phyloP scores from a whole-genome alignment of 2,113 vertebrate genomes.

The Upupa epops region DNA sequence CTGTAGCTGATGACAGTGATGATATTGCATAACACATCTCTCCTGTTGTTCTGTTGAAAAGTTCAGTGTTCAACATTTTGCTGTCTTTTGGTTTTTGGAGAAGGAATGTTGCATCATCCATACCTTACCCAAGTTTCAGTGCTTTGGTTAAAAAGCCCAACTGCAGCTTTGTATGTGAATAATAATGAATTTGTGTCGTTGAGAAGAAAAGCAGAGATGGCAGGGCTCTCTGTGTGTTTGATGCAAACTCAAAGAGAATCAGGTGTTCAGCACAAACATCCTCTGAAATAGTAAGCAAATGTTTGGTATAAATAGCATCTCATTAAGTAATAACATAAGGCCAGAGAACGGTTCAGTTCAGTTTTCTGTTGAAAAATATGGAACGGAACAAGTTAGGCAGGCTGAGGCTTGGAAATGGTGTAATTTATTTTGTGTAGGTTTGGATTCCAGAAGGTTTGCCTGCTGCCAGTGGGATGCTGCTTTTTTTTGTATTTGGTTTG shows the following conservation, averaged over 20 bases:
- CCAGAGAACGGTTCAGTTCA: not conserved
- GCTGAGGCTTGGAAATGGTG: not conserved
- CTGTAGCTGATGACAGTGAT: not conserved
- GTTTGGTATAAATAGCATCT: conserved; percentile 27
- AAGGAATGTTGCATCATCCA: not conserved
- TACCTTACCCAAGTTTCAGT: not conserved
- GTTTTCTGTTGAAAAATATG: not conserved
- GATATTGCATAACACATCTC: not conserved
- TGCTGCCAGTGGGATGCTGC: not conserved
- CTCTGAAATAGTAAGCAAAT: conserved; percentile 10
- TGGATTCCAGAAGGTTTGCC: not conserved
- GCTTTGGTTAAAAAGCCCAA: not conserved
- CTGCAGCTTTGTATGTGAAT: not conserved
- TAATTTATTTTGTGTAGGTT: not conserved
- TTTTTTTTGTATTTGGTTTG: not conserved
- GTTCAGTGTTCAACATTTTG: not conserved
- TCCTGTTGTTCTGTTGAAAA: not conserved
- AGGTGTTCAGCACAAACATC: not conserved
- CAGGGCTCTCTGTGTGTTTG: not conserved
- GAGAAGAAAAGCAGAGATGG: not conserved
- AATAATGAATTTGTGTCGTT: not conserved
- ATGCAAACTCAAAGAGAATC: not conserved
- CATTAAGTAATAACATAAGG: not conserved
- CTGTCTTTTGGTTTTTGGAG: not conserved
- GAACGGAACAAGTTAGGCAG: not conserved